phyloP scores from a whole-genome alignment of 2,113 vertebrate genomes.

The Seriola quinqueradiata region DNA sequence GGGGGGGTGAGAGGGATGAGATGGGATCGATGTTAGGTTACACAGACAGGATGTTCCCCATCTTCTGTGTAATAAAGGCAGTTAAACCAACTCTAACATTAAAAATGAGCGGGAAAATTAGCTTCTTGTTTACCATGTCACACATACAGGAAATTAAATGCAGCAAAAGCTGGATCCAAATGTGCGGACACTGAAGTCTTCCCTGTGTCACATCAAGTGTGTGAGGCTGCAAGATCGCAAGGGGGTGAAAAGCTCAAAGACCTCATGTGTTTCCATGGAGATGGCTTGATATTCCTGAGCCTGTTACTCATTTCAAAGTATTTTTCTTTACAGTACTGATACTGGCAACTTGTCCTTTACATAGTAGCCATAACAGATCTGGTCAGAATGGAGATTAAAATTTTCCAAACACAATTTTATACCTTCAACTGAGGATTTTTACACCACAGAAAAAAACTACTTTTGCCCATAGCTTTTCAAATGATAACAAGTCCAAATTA shows the following conservation, averaged over 20 bases:
- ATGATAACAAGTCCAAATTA: not conserved
- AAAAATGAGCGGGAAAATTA: not conserved
- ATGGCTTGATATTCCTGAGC: not conserved
- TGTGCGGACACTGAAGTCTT: not conserved
- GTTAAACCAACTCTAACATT: not conserved
- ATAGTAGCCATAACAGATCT: not conserved
- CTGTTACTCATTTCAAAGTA: too few relatives aligned
- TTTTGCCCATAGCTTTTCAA: not conserved
- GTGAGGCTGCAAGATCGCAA: too few relatives aligned
- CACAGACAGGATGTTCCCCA: conserved; percentile 6
- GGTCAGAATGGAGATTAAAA: not conserved
- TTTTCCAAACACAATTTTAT: not conserved
- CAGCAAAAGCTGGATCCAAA: conserved; percentile 4
- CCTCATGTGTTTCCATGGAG: not conserved
- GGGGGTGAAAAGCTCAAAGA: too few relatives aligned
- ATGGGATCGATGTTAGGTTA: conserved; percentile 31
- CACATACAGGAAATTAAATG: not conserved
- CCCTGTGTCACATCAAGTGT: not conserved
- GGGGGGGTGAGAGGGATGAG: conserved; percentile 34
- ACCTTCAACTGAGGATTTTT: not conserved
- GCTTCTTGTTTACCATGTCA: too few relatives aligned
- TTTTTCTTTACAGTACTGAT: too few relatives aligned
- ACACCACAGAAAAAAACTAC: not conserved
- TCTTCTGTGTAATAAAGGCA: conserved; percentile 2
- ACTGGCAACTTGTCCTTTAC: too few relatives aligned